These are phyloP conservation scores for Pseudonaja textilis DNA, from an alignment of 2,113 vertebrate genomes.

Conservation along the genomic window DNA sequence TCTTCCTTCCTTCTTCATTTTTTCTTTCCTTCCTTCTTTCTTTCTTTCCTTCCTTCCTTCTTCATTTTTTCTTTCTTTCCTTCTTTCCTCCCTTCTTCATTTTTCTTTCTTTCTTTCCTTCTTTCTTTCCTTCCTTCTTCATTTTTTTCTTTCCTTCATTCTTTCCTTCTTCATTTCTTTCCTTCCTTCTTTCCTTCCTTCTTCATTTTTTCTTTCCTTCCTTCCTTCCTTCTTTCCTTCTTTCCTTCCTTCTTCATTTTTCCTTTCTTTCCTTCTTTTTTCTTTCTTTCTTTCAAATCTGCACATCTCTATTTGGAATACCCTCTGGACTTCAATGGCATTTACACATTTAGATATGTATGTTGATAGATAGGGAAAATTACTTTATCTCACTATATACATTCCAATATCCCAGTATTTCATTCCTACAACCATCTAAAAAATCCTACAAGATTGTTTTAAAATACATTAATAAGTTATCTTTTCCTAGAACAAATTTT, in stretches of 20 bases:
- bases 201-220: rapidly evolving
- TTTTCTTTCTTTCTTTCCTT: too few relatives aligned
- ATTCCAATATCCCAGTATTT: neutral
- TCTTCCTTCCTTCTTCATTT: neutral
- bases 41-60: too few relatives aligned
- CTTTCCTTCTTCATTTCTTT: neutral
- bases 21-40: too few relatives aligned
- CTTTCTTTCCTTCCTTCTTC: too few relatives aligned
- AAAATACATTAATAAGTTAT: neutral
- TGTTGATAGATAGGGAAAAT: neutral
- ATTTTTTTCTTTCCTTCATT: neutral
- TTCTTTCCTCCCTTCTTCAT: too few relatives aligned
- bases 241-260: neutral
- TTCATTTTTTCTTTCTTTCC: too few relatives aligned
- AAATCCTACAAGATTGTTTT: neutral
- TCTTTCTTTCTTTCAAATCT: neutral
- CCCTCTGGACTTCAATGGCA: too few relatives aligned
- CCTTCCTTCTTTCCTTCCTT: neutral
- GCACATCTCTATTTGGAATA: neutral
- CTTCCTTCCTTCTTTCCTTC: neutral
- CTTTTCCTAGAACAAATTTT: neutral
- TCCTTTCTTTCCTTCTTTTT: too few relatives aligned
- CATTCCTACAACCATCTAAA: too few relatives aligned
- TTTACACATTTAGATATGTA: neutral
- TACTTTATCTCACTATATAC: neutral